A percentile compares a stretch with the other conserved stretches of the same genome.
phyloP scores from a whole-genome alignment of 2,797 vertebrate genomes.

The Nyctibius grandis region DNA sequence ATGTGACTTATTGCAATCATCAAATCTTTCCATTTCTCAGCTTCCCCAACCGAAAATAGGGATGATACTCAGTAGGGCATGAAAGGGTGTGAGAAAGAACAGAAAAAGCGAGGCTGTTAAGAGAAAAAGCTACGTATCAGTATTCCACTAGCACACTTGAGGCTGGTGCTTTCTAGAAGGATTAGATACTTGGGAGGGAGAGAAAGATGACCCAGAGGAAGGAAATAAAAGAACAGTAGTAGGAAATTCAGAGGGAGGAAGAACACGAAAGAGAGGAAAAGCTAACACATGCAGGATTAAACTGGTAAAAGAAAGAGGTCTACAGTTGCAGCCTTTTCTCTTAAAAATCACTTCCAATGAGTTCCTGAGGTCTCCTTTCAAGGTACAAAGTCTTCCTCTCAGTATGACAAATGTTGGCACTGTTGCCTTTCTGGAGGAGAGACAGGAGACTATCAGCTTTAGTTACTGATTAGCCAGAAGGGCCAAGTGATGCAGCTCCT shows the following conservation, averaged over 20 bases:
- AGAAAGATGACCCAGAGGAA: background rate
- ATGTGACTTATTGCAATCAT: background rate
- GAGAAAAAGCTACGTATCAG: background rate
- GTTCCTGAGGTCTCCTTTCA: background rate
- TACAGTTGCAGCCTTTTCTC: background rate
- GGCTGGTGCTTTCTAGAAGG: background rate
- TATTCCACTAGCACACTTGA: background rate
- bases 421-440: background rate
- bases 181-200: background rate
- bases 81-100: background rate
- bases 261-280: background rate
- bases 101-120: background rate
- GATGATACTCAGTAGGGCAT: background rate
- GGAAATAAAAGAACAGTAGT: background rate
- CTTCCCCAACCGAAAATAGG: background rate
- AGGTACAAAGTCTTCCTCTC: background rate
- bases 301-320: background rate
- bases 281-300: background rate
- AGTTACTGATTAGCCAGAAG: background rate
- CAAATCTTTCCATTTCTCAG: background rate
- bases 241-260: background rate
- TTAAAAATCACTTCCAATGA: background rate
- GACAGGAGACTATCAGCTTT: background rate
- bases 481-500: background rate
- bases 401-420: background rate